Base-by-base conservation (phyloP, 1,140 invertebrate genomes). In the Bombus fervidus region DNA sequence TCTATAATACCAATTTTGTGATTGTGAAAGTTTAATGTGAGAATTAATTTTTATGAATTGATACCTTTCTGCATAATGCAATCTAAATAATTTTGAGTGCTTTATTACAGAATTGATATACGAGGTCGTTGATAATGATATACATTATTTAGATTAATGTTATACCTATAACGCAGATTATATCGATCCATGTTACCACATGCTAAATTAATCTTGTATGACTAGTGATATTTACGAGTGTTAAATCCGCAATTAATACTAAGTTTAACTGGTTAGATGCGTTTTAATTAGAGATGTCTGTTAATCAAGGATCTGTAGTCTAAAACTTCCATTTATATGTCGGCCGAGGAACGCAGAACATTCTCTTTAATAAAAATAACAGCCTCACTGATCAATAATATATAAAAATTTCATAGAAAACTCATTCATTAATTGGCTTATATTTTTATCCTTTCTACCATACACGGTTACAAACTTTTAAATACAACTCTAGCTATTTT, bases 131-230 rank as follows among this genome's bases (percentile, higher is more conserved):
- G 9, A 25, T 71, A 39, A 71, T 39, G 10, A 71, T 71, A 28
- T 13, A 39, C 9, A 68, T 68, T 37, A 37, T 34, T 71, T 13
- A 43, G 34, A n/a, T 72, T 72, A 43, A 72, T 43, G 39, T n/a
- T 72, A 37, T 72, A 41, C 15, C 13, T 31, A 28, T 72, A 43
- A 72, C 10, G 5, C 15, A 74, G 73, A 74, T 74, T 76, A n/a
- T 59, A 37, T 28, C 15, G 74, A 76, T 57, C 74, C 31, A 37
- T 28, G 2, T 34, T 76, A 53, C 12, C 47, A 57, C 31, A 13
- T 57, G 43, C 18, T 41, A 59, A 76, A 76, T 76, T 76, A 76
- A 76, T 76, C 47, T 37, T 37, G 43, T 37, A 25, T 59, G 47
- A 37, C 34, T 37, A 57, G 47, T 25, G 31, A 76, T 57, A 34